phyloP scores from a whole-genome alignment of 2,888 invertebrate species.

The Sminthurinus aureus region DNA sequence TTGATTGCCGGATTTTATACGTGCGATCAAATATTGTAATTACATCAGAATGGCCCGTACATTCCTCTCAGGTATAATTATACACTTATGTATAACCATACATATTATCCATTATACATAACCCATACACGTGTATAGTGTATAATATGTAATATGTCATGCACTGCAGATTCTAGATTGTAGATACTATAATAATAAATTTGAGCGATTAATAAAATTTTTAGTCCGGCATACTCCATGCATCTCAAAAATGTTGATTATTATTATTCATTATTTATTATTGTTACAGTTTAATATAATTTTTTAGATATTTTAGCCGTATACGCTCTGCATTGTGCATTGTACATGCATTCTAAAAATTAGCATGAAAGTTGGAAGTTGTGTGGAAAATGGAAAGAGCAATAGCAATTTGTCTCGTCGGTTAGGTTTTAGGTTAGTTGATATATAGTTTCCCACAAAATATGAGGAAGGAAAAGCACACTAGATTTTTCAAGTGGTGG shows the following conservation, averaged over 20 bases:
- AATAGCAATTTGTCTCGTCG: neutral
- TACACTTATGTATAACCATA: neutral
- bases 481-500: too few relatives aligned
- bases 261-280: too few relatives aligned
- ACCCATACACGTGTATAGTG: neutral
- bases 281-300: too few relatives aligned
- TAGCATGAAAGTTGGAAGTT: too few relatives aligned
- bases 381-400: neutral
- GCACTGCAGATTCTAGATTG: too few relatives aligned
- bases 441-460: neutral
- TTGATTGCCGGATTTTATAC: slow-evolving; percentile 4
- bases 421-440: neutral
- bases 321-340: too few relatives aligned
- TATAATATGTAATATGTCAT: neutral
- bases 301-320: too few relatives aligned
- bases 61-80: neutral
- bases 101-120: neutral
- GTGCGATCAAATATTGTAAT: slow-evolving; percentile 11
- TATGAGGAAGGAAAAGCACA: neutral
- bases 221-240: too few relatives aligned
- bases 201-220: too few relatives aligned
- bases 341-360: too few relatives aligned
- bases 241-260: too few relatives aligned
- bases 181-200: too few relatives aligned
- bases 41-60: neutral